These are phyloP conservation scores for Neostethus bicornis DNA, from an alignment of 2,797 vertebrate genomes.

Conservation along the genomic window DNA sequence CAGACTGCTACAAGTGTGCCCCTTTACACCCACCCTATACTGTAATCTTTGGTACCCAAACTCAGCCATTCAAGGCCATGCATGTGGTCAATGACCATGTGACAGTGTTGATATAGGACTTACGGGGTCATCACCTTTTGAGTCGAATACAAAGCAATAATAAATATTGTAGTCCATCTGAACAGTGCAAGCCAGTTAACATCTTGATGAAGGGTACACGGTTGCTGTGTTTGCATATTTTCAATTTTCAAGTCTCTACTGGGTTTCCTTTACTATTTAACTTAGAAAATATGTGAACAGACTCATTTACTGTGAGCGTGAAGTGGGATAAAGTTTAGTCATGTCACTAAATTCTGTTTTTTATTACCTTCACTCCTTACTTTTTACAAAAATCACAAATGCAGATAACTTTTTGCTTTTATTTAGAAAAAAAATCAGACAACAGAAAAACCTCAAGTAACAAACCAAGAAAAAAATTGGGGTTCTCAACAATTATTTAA, in stretches of 20 bases:
- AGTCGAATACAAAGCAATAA: constrained; percentile 21
- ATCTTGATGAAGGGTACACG: constrained; percentile 5
- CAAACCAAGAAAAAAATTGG: constrained; percentile 89
- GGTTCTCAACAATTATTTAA: constrained; percentile 93
- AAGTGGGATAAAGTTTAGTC: too few species aligned
- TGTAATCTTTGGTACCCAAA: constrained; percentile 44
- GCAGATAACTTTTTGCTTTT: constrained; percentile 70
- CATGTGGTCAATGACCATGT: constrained; percentile 52
- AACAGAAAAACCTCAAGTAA: constrained; percentile 94
- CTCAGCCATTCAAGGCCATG: constrained; percentile 43
- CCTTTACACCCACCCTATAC: constrained; percentile 31
- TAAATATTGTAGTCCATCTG: constrained; percentile 22
- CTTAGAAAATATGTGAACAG: too few species aligned
- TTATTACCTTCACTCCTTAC: background rate
- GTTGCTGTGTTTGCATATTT: constrained; percentile 4
- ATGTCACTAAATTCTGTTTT: too few species aligned
- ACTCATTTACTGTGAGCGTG: too few species aligned
- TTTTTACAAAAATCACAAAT: background rate
- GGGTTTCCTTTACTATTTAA: background rate
- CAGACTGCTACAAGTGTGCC: constrained; percentile 33
- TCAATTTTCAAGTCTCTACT: background rate
- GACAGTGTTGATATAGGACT: constrained; percentile 43
- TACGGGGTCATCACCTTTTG: constrained; percentile 41
- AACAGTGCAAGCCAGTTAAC: constrained; percentile 8
- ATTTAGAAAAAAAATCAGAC: constrained; percentile 86